Base-by-base conservation (phyloP, 1,140 invertebrate species). In the Saccostrea echinata region DNA sequence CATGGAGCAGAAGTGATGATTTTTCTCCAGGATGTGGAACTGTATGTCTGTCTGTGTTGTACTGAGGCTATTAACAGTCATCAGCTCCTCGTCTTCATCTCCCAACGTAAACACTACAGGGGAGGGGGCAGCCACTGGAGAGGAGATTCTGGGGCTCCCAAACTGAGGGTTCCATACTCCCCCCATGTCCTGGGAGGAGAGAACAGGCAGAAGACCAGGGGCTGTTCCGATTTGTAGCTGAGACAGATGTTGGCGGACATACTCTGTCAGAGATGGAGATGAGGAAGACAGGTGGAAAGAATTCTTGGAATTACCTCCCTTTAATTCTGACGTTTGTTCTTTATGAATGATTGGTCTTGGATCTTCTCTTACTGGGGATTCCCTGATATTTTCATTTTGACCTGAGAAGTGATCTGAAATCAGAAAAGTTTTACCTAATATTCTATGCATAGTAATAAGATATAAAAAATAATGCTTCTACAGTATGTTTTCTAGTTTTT, bases 251-350 rank as follows among this genome's bases (percentile, higher is more conserved):
- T 91, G 64, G 27, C 88, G 61, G 1, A 91, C 53, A 71, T 90
- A 91, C 43, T 91, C 91, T 16, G 90, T 89, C 9, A 91, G 80
- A 51, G 86, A 86, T 6, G 91, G 88, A 30, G 91, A 90, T 27
- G 90, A 91, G 13, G 81, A 55, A 35, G 88, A 89, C 68, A 33
- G 0, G 68, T 76, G 68, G 68, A 76, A 35, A 53, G 81, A 83
- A 52, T 12, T 52, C 18, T 21, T 83, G 4, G 51, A 53, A 18
- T 52, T 21, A 1, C 33, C 24, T 80, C 80, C 76, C 30, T 84
- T 53, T 81, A 64, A 43, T 1, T 30, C 30, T 30, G 30, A 55
- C 13, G 3, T 27, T 51, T 51, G 35, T 35, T 84, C 68, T 35
- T 64, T 33, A 13, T 84, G 30, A 57, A 43, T 3, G 27, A 76